phyloP scores from a whole-genome alignment of 2,888 invertebrate species.

The Philopedon plagiatum region DNA sequence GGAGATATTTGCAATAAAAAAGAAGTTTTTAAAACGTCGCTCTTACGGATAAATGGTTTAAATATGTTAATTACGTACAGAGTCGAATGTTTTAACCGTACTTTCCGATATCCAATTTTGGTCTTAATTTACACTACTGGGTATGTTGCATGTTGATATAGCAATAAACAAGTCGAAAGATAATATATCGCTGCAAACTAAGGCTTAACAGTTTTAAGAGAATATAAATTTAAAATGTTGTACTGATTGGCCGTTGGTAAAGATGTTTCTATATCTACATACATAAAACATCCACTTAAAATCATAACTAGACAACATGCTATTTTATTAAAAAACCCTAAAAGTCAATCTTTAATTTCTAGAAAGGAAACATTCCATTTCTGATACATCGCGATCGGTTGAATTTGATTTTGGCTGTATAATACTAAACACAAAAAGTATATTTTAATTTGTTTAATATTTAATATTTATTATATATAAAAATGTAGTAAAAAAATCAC shows the following conservation, averaged over 20 bases:
- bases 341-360: too few species aligned
- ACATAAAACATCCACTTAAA: too few species aligned
- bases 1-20: slow-evolving; percentile 15
- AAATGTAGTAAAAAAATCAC: too few species aligned
- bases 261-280: too few species aligned
- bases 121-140: slow-evolving; percentile 49
- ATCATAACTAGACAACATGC: too few species aligned
- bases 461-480: too few species aligned
- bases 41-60: slow-evolving; percentile 44
- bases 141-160: slow-evolving; percentile 22
- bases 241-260: not conserved
- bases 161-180: slow-evolving; percentile 23
- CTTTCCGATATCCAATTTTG: slow-evolving; percentile 51
- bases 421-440: too few species aligned
- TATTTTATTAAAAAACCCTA: too few species aligned
- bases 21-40: slow-evolving; percentile 32
- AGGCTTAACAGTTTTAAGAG: slow-evolving; percentile 21
- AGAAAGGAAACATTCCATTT: too few species aligned
- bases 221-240: slow-evolving; percentile 20
- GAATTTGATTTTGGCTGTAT: too few species aligned
- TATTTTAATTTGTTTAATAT: too few species aligned
- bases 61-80: slow-evolving; percentile 51
- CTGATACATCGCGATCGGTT: too few species aligned
- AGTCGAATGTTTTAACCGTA: slow-evolving; percentile 37
- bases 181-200: slow-evolving; percentile 24